Evolutionary conservation across 1,140 invertebrate genomes (phyloP).

Genomic region (Hypsibius dujardini): DNA sequence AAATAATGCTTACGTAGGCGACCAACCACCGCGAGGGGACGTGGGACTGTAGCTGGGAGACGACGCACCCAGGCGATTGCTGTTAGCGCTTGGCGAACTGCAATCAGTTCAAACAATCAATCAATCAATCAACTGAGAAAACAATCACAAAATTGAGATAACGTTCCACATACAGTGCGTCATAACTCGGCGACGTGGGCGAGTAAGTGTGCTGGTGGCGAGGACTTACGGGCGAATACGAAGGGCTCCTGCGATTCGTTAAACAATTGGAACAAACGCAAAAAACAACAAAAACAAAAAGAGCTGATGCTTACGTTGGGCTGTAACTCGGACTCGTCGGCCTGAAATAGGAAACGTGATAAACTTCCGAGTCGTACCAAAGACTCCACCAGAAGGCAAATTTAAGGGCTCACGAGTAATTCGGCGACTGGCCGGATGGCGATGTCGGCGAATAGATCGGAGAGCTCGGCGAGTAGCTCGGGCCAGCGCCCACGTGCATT

Average conservation of each 20-base stretch:
- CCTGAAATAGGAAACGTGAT: constrained; percentile 7
- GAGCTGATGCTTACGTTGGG: constrained; percentile 33
- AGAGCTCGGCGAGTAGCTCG: constrained; percentile 27
- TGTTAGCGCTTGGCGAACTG: constrained; percentile 33
- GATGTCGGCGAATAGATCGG: constrained; percentile 30
- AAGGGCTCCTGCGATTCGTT: constrained; percentile 36
- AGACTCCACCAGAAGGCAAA: neutral
- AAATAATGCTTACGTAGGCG: too few species aligned
- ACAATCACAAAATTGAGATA: constrained; percentile 43
- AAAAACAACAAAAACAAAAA: constrained; percentile 17
- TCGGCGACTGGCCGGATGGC: constrained; percentile 34
- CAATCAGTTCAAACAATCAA: too few species aligned
- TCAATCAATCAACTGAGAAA: too few species aligned
- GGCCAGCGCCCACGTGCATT: constrained; percentile 22
- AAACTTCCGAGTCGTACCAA: neutral
- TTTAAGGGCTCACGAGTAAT: constrained; percentile 25
- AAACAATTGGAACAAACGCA: too few species aligned
- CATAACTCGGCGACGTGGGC: constrained; percentile 66
- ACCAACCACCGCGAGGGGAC: constrained; percentile 57
- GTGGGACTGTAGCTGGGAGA: constrained; percentile 59
- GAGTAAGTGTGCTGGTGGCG: constrained; percentile 44
- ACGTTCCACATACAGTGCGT: constrained; percentile 48
- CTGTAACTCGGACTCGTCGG: constrained; percentile 37
- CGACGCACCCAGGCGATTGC: constrained; percentile 38
- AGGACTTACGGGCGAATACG: constrained; percentile 51